Base-by-base conservation (phyloP, 1,140 invertebrate genomes). In the Gonioctena quinquepunctata region DNA sequence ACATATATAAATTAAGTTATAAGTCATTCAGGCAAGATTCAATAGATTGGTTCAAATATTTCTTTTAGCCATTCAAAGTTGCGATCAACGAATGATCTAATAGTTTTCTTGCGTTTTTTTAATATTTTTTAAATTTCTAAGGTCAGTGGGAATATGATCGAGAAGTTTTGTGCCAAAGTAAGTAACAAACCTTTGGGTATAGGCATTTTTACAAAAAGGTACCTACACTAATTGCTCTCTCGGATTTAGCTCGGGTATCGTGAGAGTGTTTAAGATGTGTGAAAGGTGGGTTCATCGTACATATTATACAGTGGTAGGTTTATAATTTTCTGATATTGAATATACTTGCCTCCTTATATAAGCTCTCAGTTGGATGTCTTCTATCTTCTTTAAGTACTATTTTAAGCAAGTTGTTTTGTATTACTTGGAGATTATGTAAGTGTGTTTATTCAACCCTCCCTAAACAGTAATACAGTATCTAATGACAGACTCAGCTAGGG, bases 321-420 rank as follows among this genome's bases (percentile, higher is more conserved):
- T 19, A n/a, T n/a, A n/a, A n/a, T n/a, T n/a, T n/a, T n/a, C n/a
- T n/a, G n/a, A n/a, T n/a, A n/a, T n/a, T n/a, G n/a, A n/a, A n/a
- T n/a, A n/a, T n/a, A 22, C 25, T 60, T 4, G 22, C 57, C 25
- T 60, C 57, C 25, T 60, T 60, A 60, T 60, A 60, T 22, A 60
- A 60, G 25, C 21, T 23, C 25, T 25, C 57, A n/a, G 57, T 60
- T 60, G 57, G 25, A 60, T 60, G 18, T 16, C 16, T 25, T 26
- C 25, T 60, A 60, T 50, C 8, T 60, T 60, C 26, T 60, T 60
- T 60, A 11, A 60, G 25, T 26, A 60, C 18, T 13, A 60, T 60
- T 60, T 60, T 27, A 8, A 60, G 25, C 25, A 60, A 25, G 18
- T 5, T 60, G 25, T 60, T 25, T 60, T 60, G 57, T 60, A 60